phyloP scores from a whole-genome alignment of 2,888 invertebrate genomes.

The Athripsodes cinereus region DNA sequence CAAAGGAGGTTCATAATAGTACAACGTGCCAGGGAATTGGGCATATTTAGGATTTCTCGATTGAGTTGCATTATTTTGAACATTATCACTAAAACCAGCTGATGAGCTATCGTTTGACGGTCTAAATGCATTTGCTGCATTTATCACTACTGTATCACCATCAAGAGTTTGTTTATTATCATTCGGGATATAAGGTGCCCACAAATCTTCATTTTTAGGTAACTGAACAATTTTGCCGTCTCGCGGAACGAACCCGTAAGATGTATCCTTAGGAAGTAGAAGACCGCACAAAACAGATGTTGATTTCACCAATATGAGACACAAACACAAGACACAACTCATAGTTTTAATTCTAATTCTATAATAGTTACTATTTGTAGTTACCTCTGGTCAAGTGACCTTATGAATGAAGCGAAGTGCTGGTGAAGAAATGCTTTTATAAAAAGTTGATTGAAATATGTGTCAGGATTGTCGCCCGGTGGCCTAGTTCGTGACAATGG shows the following conservation, averaged over 20 bases:
- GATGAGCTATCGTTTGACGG: neutral
- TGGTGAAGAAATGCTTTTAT: constrained; percentile 20
- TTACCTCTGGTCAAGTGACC: constrained; percentile 9
- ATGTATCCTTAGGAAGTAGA: constrained; percentile 17
- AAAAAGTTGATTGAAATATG: constrained; percentile 14
- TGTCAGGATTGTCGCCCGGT: constrained; percentile 20
- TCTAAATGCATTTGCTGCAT: constrained; percentile 2
- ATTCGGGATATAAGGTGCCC: constrained; percentile 10
- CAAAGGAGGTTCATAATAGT: constrained; percentile 18
- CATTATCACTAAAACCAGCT: neutral
- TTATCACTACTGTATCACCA: constrained; percentile 12
- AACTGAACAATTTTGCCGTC: constrained; percentile 15
- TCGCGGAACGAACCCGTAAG: constrained; percentile 20
- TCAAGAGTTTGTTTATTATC: neutral
- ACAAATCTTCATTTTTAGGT: constrained; percentile 9
- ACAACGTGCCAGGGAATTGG: constrained; percentile 8
- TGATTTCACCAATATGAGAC: neutral
- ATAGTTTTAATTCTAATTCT: too few species aligned
- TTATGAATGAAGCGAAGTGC: constrained; percentile 10
- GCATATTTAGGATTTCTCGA: constrained; percentile 16
- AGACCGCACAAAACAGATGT: constrained; percentile 6
- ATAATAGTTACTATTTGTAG: neutral
- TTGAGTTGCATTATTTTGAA: neutral
- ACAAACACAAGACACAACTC: neutral
- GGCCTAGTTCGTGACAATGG: constrained; percentile 18